Evolutionary conservation across 2,797 vertebrate species (phyloP), one percentile per base, ranked within the genome.

Genomic region (Typhlichthys subterraneus): DNA sequence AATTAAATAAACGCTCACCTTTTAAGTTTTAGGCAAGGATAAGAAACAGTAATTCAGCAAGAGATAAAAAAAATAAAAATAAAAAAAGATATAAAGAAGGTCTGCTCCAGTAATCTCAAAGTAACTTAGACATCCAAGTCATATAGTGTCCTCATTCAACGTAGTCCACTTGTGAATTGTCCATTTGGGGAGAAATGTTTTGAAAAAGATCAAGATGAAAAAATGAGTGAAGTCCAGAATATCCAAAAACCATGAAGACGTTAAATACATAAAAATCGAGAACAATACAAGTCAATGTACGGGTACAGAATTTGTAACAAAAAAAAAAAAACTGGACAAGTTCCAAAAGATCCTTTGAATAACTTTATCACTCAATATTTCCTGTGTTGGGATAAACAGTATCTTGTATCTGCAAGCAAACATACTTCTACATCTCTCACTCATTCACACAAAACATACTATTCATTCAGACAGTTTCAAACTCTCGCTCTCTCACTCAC

Each of bases 321-420:
- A 54, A 71, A 81, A 75, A 80, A 78, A 76, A 66, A 66, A 80
- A 69, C 52, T 83, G 72, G 70, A 88, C 76, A 77, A 62, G 57
- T 76, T 84, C 82, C 69, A 80, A 80, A 63, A 81, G 76, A 85
- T 85, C 84, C 84, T 84, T 80, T 65, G 67, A 80, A 72, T 84
- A 80, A 56, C 70, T 81, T 64, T 63, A 72, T 85, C 61, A 61
- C 84, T 85, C 79, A 85, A 76, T 88, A 87, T 89, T 88, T 91
- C 76, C 87, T 87, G 75, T 82, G 76, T 87, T 75, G 59, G 47
- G 83, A 82, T 88, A 75, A 87, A 90, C 79, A 89, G 85, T 90
- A 76, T 76, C 59, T 78, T 76, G 75, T 19, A 77, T 81, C 64
- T 66, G 77, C 80, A 84, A 74, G 73, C 77, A 80, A 54, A 81